Base-by-base conservation (phyloP, 2,888 invertebrate species). In the Amblyjoppa proteus region DNA sequence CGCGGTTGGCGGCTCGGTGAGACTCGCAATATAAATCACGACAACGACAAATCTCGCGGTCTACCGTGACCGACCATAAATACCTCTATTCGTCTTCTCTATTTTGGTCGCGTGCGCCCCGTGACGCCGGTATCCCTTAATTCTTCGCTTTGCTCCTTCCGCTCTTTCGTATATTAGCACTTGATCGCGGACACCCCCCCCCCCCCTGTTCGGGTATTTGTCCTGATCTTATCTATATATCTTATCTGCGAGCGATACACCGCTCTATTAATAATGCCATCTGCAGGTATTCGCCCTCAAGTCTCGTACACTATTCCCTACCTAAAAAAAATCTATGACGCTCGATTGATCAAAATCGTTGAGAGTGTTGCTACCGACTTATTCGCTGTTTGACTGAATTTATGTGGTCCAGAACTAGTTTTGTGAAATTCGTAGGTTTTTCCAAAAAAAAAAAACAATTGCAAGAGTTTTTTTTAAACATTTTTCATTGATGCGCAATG, bases 21-120 rank as follows among this genome's bases (percentile, higher is more conserved):
- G 64, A n/a, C 64, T 64, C 34, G 71, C 75, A 78, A 85, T 85
- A 87, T 85, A 85, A 87, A 87, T 87, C 87, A 87, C 74, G 68
- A 49, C 69, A 87, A 87, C 84, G 87, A 87, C 87, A 85, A 87
- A 87, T 85, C 76, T 83, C 85, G 82, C 75, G 87, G 85, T 87
- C 75, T 73, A 82, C 83, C 85, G 77, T 84, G 81, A 85, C 80
- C 82, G 73, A 58, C 83, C 83, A 84, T 83, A 81, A 83, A 83
- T 64, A 64, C 64, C 53, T 56, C 31, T 83, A 79, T 78, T 73
- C 66, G 73, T 79, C 83, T 83, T 79, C 73, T 38, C 83, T 79
- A 83, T 79, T 83, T 79, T 69, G 56, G 71, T 83, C 74, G 61
- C 78, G 79, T 69, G 78, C 83, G 74, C 79, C 73, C 79, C 73